A percentile compares a stretch with the other conserved stretches of the same genome.
Evolutionary conservation across 2,888 invertebrate genomes (phyloP).

Genomic region (Hirtodrosophila trivittata): DNA sequence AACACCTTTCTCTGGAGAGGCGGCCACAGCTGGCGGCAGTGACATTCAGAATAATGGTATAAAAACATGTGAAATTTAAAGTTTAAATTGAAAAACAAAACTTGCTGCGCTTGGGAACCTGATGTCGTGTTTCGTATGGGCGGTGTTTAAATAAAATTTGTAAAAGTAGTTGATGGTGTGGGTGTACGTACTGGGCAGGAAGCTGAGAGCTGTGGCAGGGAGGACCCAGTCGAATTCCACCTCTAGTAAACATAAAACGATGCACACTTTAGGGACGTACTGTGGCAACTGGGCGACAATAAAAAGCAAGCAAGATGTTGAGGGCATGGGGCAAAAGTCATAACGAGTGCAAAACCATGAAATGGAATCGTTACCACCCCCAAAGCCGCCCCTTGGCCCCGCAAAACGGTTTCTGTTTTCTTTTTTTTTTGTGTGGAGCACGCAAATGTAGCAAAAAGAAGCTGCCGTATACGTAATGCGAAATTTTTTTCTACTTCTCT

Average conservation of each 20-base stretch:
- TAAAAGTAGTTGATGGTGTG: constrained; percentile 29
- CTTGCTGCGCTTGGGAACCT: constrained; percentile 42
- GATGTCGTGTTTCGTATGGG: constrained; percentile 36
- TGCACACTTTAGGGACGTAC: constrained; percentile 71
- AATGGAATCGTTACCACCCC: constrained; percentile 76
- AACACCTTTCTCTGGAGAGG: constrained; percentile 51
- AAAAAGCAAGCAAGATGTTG: constrained; percentile 62
- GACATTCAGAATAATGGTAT: constrained; percentile 47
- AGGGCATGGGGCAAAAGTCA: constrained; percentile 64
- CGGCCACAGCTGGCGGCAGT: constrained; percentile 62
- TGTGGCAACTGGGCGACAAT: constrained; percentile 71
- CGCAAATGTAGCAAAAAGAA: constrained; percentile 54
- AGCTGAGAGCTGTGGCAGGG: background rate
- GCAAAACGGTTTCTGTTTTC: constrained; percentile 11
- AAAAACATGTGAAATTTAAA: constrained; percentile 61
- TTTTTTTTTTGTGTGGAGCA: constrained; percentile 11
- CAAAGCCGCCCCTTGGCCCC: constrained; percentile 13
- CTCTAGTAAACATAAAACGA: constrained; percentile 73
- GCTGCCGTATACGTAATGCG: constrained; percentile 51
- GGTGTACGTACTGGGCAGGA: background rate
- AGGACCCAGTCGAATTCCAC: constrained; percentile 47
- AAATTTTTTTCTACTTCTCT: constrained; percentile 25
- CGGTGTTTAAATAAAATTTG: constrained; percentile 60
- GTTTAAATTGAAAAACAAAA: constrained; percentile 74
- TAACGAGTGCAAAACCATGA: constrained; percentile 80